phyloP scores from a whole-genome alignment of 2,888 invertebrate species.

The Diarsia brunnea region DNA sequence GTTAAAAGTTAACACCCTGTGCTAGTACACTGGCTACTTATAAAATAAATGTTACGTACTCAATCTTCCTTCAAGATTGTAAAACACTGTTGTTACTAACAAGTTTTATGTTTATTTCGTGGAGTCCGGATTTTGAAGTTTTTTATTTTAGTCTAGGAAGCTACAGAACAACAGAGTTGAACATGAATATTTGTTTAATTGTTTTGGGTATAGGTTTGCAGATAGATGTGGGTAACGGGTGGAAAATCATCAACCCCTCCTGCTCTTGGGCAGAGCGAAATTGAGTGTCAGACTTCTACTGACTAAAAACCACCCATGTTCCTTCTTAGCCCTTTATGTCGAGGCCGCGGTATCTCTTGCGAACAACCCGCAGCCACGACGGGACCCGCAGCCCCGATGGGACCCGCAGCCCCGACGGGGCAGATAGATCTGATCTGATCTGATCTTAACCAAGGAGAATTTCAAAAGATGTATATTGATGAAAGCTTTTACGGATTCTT shows the following conservation, averaged over 20 bases:
- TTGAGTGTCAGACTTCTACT: too few species aligned
- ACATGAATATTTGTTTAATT: background rate
- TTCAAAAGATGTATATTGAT: background rate
- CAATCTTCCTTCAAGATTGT: conserved; percentile 36
- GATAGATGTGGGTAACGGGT: too few species aligned
- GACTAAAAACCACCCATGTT: too few species aligned
- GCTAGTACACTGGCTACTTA: conserved; percentile 35
- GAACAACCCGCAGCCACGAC: too few species aligned
- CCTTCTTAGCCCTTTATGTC: too few species aligned
- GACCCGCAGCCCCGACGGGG: too few species aligned
- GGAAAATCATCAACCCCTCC: too few species aligned
- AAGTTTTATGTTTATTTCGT: conserved; percentile 21
- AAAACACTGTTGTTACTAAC: conserved; percentile 34
- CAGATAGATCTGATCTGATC: too few species aligned
- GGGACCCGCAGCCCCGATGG: too few species aligned
- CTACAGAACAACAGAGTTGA: background rate
- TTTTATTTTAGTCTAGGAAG: background rate
- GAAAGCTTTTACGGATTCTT: background rate
- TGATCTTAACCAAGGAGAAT: too few species aligned
- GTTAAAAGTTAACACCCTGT: conserved; percentile 55
- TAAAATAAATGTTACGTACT: conserved; percentile 47
- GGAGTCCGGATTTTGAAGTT: background rate
- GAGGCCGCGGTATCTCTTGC: too few species aligned
- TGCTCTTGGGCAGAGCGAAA: too few species aligned
- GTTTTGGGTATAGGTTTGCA: background rate